These are phyloP conservation scores for Malaclemys terrapin DNA, from an alignment of 2,113 vertebrate species.

Conservation along the genomic window DNA sequence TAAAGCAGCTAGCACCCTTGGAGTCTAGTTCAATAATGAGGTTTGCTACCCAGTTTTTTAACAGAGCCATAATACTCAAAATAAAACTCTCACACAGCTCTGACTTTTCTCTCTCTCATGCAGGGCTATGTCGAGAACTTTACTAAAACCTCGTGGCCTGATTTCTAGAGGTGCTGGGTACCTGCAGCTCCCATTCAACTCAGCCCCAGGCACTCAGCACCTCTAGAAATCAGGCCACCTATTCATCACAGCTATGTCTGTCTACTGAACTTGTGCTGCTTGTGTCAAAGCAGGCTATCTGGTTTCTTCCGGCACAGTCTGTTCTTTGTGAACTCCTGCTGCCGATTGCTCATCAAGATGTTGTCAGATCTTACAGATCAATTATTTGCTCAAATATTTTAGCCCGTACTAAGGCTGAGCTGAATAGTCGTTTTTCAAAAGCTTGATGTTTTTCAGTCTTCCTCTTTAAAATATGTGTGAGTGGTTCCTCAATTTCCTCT, in stretches of 20 bases:
- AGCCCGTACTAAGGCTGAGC: background rate
- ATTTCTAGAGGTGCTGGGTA: rapidly evolving
- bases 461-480: background rate
- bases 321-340: rapidly evolving
- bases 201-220: rapidly evolving
- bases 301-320: background rate
- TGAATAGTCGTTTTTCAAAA: background rate
- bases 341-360: background rate
- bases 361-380: background rate
- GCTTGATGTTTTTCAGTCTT: background rate
- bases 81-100: background rate
- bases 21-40: background rate
- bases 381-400: background rate
- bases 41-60: background rate
- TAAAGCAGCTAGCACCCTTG: background rate
- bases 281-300: background rate
- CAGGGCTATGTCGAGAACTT: background rate
- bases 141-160: rapidly evolving
- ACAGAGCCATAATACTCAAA: background rate
- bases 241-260: background rate
- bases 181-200: background rate
- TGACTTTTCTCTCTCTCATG: background rate
- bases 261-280: background rate
- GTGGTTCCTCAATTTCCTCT: background rate
- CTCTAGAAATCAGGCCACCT: background rate